Evolutionary conservation across 2,797 vertebrate genomes (phyloP), one percentile per base, ranked within the genome.

Genomic region (Alosa sapidissima): DNA sequence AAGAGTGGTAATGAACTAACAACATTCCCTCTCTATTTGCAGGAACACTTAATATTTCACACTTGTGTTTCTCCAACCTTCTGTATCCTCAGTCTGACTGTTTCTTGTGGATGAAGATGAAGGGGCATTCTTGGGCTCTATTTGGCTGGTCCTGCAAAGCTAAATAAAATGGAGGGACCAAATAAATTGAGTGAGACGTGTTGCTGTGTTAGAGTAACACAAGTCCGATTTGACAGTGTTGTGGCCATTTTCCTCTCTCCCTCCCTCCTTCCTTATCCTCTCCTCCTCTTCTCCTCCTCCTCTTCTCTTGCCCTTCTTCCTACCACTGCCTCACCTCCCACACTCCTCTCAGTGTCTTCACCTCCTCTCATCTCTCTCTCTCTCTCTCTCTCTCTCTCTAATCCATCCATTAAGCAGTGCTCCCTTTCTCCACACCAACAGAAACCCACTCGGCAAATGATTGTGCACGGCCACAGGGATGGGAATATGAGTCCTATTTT

Each of bases 401-500:
- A 78, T 78, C 72, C 72, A 45, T 78, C 72, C 72, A 78, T 47
- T 78, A 78, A n/a, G 72, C 72, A 78, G 47, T 82, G 33, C 84
- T 84, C 81, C 72, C 81, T 47, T 72, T 84, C 55, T 54, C 84
- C 81, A 33, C 86, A 83, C 88, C 87, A 86, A 85, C 83, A 83
- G 83, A 89, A 78, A 88, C 84, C 84, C 85, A 86, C 90, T 91
- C 88, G 85, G 83, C 86, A 87, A 88, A 87, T 88, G 85, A 90
- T 86, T 85, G 87, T 82, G 83, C 82, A 52, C 81, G 83, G 88
- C 87, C 82, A 89, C 83, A 52, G 86, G 84, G 88, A 89, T 11
- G 81, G 86, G 86, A 89, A 87, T 83, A 87, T 82, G 81, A 85
- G 62, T 60, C 82, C 89, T 91, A 90, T 90, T 90, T 90, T 88